phyloP scores from a whole-genome alignment of 2,797 vertebrate species.

The Chromobotia macracanthus region DNA sequence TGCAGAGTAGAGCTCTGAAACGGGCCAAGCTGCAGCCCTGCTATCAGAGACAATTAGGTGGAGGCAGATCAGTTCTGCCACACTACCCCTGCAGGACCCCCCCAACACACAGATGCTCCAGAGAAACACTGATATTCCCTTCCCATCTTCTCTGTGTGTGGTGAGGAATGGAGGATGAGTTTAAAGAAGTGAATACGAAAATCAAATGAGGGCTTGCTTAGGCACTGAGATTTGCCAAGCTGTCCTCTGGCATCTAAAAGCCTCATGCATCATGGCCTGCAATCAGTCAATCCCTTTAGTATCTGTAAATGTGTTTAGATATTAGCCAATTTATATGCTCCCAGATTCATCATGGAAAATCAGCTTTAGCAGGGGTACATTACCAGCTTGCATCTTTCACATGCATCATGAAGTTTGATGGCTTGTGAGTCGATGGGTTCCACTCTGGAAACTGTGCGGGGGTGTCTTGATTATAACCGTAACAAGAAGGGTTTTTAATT shows the following conservation, averaged over 20 bases:
- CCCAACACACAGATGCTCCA: conserved; percentile 66
- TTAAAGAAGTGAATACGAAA: conserved; percentile 99
- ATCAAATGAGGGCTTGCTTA: conserved; percentile 99
- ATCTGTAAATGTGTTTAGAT: conserved; percentile 99
- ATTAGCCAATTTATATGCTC: conserved; percentile 99
- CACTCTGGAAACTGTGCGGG: conserved; percentile 70
- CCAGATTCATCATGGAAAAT: conserved; percentile 99
- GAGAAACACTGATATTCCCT: conserved; percentile 60
- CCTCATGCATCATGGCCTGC: conserved; percentile 99
- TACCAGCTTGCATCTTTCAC: conserved; percentile 90
- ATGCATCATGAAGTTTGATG: conserved; percentile 99
- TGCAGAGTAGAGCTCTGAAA: conserved; percentile 92
- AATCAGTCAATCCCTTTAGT: conserved; percentile 99
- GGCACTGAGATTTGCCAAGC: conserved; percentile 99
- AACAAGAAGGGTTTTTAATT: conserved; percentile 95
- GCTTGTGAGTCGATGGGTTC: conserved; percentile 96
- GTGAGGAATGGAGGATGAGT: conserved; percentile 86
- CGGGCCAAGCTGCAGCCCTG: conserved; percentile 65
- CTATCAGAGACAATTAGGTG: conserved; percentile 91
- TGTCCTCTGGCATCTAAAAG: conserved; percentile 97
- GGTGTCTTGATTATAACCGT: conserved; percentile 15
- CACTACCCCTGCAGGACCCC: conserved; percentile 92
- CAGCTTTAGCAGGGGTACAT: conserved; percentile 99
- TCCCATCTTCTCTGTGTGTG: conserved; percentile 26
- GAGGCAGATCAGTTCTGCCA: conserved; percentile 99